These are phyloP conservation scores for Lasiurus cinereus DNA, from an alignment of 2,113 vertebrate genomes.

Conservation along the genomic window DNA sequence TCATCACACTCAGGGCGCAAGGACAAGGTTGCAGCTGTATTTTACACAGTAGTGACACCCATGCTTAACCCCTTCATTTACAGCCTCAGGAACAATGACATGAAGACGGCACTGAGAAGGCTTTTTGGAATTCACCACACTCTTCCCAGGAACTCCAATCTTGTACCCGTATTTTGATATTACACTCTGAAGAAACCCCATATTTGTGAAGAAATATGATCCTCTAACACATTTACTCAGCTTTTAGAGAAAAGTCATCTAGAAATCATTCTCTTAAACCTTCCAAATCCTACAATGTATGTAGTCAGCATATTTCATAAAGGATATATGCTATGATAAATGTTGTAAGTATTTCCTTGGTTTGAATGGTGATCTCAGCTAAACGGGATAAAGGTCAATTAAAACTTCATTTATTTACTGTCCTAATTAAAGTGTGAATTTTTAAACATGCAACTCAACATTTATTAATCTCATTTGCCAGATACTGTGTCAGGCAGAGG, in stretches of 20 bases:
- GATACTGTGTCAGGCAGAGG: background rate
- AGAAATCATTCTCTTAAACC: background rate
- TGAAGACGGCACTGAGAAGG: slow-evolving; percentile 28
- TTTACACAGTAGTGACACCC: slow-evolving; percentile 59
- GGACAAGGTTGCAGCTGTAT: slow-evolving; percentile 46
- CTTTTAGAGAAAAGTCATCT: background rate
- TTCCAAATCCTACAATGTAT: background rate
- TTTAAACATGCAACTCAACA: background rate
- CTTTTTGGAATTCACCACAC: background rate
- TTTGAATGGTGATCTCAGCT: background rate
- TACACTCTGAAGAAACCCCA: accelerated
- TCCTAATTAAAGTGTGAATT: background rate
- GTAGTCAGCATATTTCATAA: background rate
- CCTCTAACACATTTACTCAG: background rate
- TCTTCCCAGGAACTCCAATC: background rate
- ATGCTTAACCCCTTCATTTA: slow-evolving; percentile 63
- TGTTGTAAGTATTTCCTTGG: background rate
- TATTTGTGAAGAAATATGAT: background rate
- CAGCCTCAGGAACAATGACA: slow-evolving; percentile 39
- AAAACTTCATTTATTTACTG: background rate
- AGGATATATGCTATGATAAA: background rate
- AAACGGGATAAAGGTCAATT: background rate
- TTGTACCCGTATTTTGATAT: background rate
- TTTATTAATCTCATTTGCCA: background rate
- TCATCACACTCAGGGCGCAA: background rate